Percentiles rank a stretch among this genome's conserved stretches.
phyloP scores from a whole-genome alignment of 2,113 vertebrate genomes.

The Hippolais icterina region DNA sequence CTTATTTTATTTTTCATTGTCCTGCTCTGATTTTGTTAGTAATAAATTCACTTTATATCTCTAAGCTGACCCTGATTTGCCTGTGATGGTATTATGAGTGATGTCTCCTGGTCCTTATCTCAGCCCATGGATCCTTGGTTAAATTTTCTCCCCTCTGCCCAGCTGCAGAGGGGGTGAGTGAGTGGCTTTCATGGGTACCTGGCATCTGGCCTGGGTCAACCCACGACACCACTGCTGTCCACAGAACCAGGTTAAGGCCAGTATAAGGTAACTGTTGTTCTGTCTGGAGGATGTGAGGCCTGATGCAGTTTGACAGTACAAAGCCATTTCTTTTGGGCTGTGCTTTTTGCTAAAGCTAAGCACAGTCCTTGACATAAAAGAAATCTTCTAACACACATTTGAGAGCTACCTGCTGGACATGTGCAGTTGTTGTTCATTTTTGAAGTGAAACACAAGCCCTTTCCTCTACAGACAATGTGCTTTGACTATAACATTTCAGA shows the following conservation, averaged over 20 bases:
- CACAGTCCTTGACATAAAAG: not conserved
- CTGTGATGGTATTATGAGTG: not conserved
- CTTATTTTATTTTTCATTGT: not conserved
- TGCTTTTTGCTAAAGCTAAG: not conserved
- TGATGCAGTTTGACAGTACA: not conserved
- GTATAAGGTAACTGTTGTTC: not conserved
- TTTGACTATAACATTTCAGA: not conserved
- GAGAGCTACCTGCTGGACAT: not conserved
- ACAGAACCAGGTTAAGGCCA: not conserved
- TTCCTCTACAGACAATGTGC: not conserved
- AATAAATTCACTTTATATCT: not conserved
- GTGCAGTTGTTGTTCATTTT: not conserved
- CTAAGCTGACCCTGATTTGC: not conserved
- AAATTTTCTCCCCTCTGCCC: not conserved
- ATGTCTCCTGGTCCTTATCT: not conserved
- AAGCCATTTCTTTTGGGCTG: not conserved
- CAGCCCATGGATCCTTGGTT: too few species aligned
- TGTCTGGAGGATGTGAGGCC: not conserved
- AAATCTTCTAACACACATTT: not conserved
- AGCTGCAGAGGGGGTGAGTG: not conserved
- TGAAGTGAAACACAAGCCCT: not conserved
- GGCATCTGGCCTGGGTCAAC: not conserved
- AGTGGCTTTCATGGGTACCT: not conserved
- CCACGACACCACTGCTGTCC: accelerated
- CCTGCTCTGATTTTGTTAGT: not conserved